phyloP scores from a whole-genome alignment of 2,113 vertebrate species.

The Hucho hucho region DNA sequence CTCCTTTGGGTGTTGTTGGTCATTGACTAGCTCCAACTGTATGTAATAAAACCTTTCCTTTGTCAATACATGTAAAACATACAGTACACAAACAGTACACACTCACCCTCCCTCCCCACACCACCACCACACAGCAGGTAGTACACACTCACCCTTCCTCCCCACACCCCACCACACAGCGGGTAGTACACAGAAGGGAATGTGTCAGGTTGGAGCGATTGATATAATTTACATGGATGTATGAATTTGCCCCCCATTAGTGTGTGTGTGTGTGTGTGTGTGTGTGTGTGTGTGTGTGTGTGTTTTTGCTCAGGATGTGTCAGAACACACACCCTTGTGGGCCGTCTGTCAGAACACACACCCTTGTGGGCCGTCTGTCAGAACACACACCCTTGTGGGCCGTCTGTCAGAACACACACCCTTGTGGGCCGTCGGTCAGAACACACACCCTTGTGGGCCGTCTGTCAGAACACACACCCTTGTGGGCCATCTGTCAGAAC shows the following conservation, averaged over 20 bases:
- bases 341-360: conserved; percentile 52
- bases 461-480: conserved; percentile 44
- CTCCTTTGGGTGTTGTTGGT: too few species aligned
- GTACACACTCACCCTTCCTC: neutral
- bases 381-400: neutral
- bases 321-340: neutral
- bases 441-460: conserved; percentile 24
- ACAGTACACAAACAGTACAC: neutral
- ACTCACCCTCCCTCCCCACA: neutral
- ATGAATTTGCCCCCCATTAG: conserved; percentile 47
- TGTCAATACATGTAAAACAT: too few species aligned
- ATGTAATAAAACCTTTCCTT: too few species aligned
- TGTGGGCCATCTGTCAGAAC: conserved; percentile 52
- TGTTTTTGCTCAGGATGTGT: neutral
- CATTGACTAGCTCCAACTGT: too few species aligned
- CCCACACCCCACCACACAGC: neutral
- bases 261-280: neutral
- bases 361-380: conserved; percentile 50
- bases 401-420: conserved; percentile 53
- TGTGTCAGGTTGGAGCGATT: conserved; percentile 43
- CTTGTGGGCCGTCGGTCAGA: conserved; percentile 50
- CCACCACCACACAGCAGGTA: too few species aligned
- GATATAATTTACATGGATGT: conserved; percentile 58
- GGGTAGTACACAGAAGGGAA: neutral
- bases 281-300: conserved; percentile 5